Percentiles rank a stretch among this genome's conserved stretches.
Conservation (phyloP, 2,113 vertebrate species). For the Bombycilla garrulus region DNA sequence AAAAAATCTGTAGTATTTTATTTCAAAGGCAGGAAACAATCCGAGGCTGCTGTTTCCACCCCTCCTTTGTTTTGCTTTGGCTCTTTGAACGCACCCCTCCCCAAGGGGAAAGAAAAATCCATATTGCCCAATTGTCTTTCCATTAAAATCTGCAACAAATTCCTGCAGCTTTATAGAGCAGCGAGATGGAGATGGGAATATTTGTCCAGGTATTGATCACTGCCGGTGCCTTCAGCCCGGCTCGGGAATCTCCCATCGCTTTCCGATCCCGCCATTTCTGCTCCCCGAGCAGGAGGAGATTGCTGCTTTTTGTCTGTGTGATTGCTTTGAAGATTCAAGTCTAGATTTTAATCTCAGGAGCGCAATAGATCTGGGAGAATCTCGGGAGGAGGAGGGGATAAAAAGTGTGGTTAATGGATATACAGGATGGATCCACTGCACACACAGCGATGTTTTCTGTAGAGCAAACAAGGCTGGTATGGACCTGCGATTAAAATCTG, state of each 20-base stretch:
- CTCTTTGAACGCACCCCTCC: neutral
- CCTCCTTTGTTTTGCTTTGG: neutral
- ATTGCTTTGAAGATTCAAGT: conserved; percentile 39
- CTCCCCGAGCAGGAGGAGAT: neutral
- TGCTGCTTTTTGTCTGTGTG: neutral
- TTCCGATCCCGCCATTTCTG: neutral
- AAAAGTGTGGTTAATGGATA: neutral
- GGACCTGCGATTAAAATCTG: neutral
- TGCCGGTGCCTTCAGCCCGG: neutral
- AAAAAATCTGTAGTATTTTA: neutral
- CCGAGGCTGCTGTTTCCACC: neutral
- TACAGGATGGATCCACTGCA: neutral
- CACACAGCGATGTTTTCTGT: neutral
- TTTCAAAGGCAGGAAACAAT: neutral
- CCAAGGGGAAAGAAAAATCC: neutral
- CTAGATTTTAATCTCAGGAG: conserved; percentile 33
- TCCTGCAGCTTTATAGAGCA: neutral
- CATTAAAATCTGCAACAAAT: neutral
- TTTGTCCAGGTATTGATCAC: conserved; percentile 10
- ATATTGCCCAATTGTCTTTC: conserved; percentile 3
- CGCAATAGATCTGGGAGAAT: neutral
- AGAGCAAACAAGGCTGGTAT: neutral
- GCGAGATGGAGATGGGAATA: neutral
- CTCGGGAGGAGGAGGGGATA: neutral
- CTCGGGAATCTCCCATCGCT: neutral